These are phyloP conservation scores for Paramormyrops kingsleyae DNA, from an alignment of 2,113 vertebrate species.

Conservation along the genomic window DNA sequence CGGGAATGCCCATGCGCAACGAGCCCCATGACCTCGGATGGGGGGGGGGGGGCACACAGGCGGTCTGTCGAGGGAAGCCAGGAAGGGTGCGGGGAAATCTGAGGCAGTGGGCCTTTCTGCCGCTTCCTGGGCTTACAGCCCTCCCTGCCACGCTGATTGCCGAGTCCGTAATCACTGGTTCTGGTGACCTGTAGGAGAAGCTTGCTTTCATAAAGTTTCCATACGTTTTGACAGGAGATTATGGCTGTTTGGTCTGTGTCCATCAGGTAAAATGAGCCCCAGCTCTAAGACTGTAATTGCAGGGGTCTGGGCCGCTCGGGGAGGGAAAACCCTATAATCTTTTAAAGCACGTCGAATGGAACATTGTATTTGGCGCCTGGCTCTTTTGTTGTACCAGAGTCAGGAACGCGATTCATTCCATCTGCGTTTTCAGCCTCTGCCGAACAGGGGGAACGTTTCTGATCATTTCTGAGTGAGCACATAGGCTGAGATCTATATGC, in stretches of 20 bases:
- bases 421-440: not conserved
- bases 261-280: slow-evolving; percentile 39
- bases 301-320: slow-evolving; percentile 21
- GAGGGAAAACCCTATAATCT: slow-evolving; percentile 20
- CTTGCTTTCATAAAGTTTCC: slow-evolving; percentile 27
- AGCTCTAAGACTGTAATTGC: slow-evolving; percentile 24
- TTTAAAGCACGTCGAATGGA: slow-evolving; percentile 24
- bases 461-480: not conserved
- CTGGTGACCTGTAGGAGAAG: slow-evolving; percentile 26
- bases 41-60: not conserved
- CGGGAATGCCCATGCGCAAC: not conserved
- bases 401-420: not conserved
- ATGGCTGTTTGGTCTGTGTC: slow-evolving; percentile 34
- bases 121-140: slow-evolving; percentile 39
- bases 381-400: slow-evolving; percentile 10
- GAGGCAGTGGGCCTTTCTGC: slow-evolving; percentile 34
- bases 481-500: not conserved
- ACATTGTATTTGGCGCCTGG: slow-evolving; percentile 12
- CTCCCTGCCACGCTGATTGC: slow-evolving; percentile 32
- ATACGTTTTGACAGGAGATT: slow-evolving; percentile 37
- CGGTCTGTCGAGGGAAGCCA: not conserved
- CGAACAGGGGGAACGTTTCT: not conserved
- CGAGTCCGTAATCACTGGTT: slow-evolving; percentile 36
- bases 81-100: slow-evolving; percentile 12
- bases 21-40: not conserved